Evolutionary conservation across 2,797 vertebrate genomes (phyloP).

Genomic region (Gorsachius magnificus): DNA sequence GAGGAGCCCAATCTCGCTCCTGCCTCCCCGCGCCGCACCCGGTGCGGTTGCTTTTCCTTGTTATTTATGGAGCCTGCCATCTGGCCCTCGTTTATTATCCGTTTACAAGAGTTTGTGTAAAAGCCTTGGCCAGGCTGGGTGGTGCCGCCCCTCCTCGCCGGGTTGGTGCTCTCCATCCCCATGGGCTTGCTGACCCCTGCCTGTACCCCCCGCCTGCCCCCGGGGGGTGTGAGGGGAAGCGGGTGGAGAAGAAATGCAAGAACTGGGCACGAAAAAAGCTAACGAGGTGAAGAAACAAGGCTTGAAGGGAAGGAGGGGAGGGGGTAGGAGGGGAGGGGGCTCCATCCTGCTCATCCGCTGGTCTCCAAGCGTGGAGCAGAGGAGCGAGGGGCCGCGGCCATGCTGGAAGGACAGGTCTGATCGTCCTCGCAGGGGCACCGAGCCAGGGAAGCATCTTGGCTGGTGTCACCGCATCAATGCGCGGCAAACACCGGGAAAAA

Average conservation of each 20-base stretch:
- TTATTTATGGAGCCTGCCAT: background rate
- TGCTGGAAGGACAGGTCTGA: background rate
- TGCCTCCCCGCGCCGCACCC: background rate
- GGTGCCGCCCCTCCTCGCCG: background rate
- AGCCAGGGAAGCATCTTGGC: background rate
- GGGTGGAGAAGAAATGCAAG: background rate
- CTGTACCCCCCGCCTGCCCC: background rate
- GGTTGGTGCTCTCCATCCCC: background rate
- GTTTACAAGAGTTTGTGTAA: background rate
- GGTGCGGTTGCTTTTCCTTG: background rate
- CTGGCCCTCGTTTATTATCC: background rate
- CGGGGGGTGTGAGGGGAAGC: rapidly evolving
- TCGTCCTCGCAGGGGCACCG: background rate
- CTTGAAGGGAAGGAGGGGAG: background rate
- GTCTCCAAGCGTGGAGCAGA: background rate
- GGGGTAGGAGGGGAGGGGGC: background rate
- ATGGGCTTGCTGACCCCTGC: background rate
- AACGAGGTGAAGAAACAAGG: background rate
- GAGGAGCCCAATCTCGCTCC: background rate
- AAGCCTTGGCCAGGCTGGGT: background rate
- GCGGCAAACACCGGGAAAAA: background rate
- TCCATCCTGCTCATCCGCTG: background rate
- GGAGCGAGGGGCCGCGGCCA: background rate
- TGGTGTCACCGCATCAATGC: rapidly evolving
- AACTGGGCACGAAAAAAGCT: rapidly evolving